A percentile compares a stretch with the other conserved stretches of the same genome.
Evolutionary conservation across 2,888 invertebrate genomes (phyloP).

Genomic region (Agrilus mali): DNA sequence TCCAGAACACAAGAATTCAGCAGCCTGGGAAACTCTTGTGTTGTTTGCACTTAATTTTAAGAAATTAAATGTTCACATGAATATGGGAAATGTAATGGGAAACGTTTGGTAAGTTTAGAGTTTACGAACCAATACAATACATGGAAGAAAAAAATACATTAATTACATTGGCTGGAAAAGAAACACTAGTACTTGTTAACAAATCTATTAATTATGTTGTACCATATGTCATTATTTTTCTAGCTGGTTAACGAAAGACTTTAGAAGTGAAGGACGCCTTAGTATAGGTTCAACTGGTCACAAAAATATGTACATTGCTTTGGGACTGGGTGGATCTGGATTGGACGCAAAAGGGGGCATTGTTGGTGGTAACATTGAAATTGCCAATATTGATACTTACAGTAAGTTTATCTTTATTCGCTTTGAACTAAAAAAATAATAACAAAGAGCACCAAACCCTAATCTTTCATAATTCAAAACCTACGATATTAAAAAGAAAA

Average conservation of each 20-base stretch:
- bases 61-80: conserved; percentile 92
- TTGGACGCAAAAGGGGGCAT: conserved; percentile 96
- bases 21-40: conserved; percentile 93
- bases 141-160: no score
- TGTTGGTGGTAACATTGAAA: conserved; percentile 89
- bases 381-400: conserved; percentile 78
- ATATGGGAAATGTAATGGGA: conserved; percentile 99
- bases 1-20: conserved; percentile 50
- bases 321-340: conserved; percentile 79
- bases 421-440: no score
- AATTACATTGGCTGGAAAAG: neutral
- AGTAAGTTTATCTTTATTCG: conserved; percentile 36
- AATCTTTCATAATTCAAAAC: no score
- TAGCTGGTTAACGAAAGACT: conserved; percentile 86
- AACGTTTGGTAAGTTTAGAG: conserved; percentile 67
- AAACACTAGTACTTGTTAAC: neutral
- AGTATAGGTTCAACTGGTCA: conserved; percentile 90
- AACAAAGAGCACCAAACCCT: no score
- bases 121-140: no score
- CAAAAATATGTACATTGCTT: conserved; percentile 81
- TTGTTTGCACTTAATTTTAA: conserved; percentile 94
- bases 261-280: conserved; percentile 80
- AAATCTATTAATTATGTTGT: neutral
- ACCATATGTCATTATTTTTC: conserved; percentile 8
- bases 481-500: no score